phyloP scores from a whole-genome alignment of 2,888 invertebrate species.

The Pristionchus entomophagus region DNA sequence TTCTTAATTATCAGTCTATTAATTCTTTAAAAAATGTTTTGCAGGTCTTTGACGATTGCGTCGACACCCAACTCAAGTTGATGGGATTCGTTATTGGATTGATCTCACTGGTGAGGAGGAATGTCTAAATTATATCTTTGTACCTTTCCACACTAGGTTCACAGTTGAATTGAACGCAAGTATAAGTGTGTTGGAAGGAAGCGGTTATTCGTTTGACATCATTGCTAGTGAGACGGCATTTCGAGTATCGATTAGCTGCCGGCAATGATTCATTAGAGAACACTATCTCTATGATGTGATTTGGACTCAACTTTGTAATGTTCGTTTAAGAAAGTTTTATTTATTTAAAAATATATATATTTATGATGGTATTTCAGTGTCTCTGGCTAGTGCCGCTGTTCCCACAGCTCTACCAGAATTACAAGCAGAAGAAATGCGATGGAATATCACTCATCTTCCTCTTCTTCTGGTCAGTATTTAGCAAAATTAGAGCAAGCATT shows the following conservation, averaged over 20 bases:
- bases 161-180: too few relatives aligned
- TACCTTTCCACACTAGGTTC: too few relatives aligned
- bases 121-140: too few relatives aligned
- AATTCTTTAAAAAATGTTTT: too few relatives aligned
- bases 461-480: conserved; percentile 76
- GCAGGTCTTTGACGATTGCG: conserved; percentile 66
- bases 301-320: background rate
- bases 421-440: conserved; percentile 74
- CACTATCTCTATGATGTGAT: too few relatives aligned
- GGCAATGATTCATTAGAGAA: too few relatives aligned
- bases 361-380: background rate
- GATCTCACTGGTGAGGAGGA: conserved; percentile 59
- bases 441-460: conserved; percentile 77
- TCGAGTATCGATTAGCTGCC: conserved; percentile 14
- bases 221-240: too few relatives aligned
- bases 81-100: conserved; percentile 79
- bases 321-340: background rate
- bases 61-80: conserved; percentile 78
- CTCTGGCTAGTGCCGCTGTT: conserved; percentile 73
- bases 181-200: too few relatives aligned
- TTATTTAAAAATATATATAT: background rate
- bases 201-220: too few relatives aligned
- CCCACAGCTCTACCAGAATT: conserved; percentile 75
- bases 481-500: too few relatives aligned
- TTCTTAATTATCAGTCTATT: too few relatives aligned